A percentile compares a stretch with the other conserved stretches of the same genome.
Evolutionary conservation across 1,140 invertebrate species (phyloP).

Genomic region (Ceratina calcarata): DNA sequence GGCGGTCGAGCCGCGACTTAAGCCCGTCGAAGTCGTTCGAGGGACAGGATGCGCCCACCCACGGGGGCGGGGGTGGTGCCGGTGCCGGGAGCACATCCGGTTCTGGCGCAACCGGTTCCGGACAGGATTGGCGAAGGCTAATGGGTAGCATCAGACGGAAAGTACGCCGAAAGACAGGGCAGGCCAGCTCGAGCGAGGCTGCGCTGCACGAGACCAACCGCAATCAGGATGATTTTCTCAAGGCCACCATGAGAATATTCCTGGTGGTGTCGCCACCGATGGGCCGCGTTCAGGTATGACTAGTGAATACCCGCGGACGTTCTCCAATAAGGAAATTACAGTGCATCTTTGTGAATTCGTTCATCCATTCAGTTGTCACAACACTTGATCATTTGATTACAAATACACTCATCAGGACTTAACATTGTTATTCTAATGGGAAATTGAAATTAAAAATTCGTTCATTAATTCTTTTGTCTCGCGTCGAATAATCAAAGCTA

Average conservation of each 20-base stretch:
- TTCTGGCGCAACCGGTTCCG: constrained; percentile 56
- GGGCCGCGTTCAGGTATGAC: constrained; percentile 83
- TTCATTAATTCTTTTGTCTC: too few relatives aligned
- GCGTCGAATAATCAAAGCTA: too few relatives aligned
- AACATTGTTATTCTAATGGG: too few relatives aligned
- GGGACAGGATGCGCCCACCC: constrained; percentile 50
- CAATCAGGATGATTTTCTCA: constrained; percentile 82
- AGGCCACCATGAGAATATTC: constrained; percentile 85
- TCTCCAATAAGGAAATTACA: too few relatives aligned
- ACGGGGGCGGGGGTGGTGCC: constrained; percentile 52
- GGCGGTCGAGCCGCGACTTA: constrained; percentile 73
- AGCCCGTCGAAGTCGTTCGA: constrained; percentile 70
- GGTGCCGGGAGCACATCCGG: constrained; percentile 47
- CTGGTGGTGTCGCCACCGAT: constrained; percentile 84
- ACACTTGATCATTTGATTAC: too few relatives aligned
- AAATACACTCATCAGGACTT: too few relatives aligned
- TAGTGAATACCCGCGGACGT: not conserved
- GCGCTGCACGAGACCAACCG: constrained; percentile 62
- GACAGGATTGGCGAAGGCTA: constrained; percentile 78
- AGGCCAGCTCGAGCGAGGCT: constrained; percentile 68
- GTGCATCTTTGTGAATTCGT: too few relatives aligned
- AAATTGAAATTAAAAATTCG: too few relatives aligned
- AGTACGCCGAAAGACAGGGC: constrained; percentile 70
- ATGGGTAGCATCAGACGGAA: constrained; percentile 78
- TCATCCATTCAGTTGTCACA: too few relatives aligned